Evolutionary conservation across 2,888 invertebrate genomes (phyloP), one percentile per base, ranked within the genome.

Genomic region (Epicampocera succincta): DNA sequence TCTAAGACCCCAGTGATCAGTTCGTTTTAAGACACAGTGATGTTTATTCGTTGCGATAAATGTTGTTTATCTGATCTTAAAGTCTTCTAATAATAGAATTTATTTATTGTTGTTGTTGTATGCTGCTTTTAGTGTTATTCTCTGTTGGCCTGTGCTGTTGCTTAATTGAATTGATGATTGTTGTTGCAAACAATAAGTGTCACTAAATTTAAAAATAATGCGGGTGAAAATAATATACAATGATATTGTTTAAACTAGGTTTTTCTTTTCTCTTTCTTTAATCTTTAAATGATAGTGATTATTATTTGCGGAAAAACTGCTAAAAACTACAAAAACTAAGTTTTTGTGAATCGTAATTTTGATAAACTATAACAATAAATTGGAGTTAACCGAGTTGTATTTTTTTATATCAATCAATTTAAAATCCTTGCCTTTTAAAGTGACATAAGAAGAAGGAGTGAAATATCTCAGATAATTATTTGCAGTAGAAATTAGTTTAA

Each of bases 141-240:
- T 52, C 54, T 38, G n/a, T 61, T 60, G 6, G 19, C 21, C 52
- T 52, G n/a, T 63, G 54, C 46, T 76, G 48, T 69, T 61, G 25
- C 56, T 77, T 58, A 77, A 81, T 81, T 81, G 65, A 81, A 69
- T 44, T 73, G 69, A 77, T 73, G 73, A 56, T 48, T 56, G 52
- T 52, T 38, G 33, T 33, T 6, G 33, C 33, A 33, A 33, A 33
- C 33, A 33, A 33, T 1, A 33, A 33, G 33, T 33, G 33, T 33
- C 33, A 61, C 44, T 79, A 69, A 68, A 61, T 60, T 71, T 60
- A 60, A 42, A 52, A 42, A 68, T 73, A 69, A 68, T 68, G 40
- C 60, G 33, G 38, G 68, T 60, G 33, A 44, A 58, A 40, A 56
- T 40, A 15, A 54, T 66, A 52, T 54, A 72, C 50, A 29, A 42